These are phyloP conservation scores for Semotilus atromaculatus DNA, from an alignment of 2,797 vertebrate genomes.

Conservation along the genomic window DNA sequence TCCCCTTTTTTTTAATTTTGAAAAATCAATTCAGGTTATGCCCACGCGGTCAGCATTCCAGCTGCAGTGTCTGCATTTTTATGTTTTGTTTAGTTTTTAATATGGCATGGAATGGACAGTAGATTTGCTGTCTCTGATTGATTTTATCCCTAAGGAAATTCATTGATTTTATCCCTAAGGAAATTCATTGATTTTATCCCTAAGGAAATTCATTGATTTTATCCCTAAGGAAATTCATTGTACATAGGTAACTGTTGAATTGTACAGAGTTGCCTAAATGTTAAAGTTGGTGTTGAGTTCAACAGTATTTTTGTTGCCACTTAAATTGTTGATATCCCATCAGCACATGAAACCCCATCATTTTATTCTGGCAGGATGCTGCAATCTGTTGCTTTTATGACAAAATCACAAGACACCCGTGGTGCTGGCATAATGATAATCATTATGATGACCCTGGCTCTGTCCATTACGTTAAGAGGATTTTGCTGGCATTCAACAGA, in stretches of 20 bases:
- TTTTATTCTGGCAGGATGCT: not conserved
- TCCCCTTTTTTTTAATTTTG: not conserved
- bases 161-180: not conserved
- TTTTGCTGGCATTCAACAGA: not conserved
- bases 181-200: not conserved
- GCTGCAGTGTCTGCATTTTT: constrained; percentile 22
- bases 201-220: too few species aligned
- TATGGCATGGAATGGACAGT: not conserved
- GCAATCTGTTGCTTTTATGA: constrained; percentile 25
- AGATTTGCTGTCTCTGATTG: not conserved
- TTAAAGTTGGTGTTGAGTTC: not conserved
- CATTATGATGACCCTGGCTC: constrained; percentile 11
- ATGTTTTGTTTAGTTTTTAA: constrained; percentile 11
- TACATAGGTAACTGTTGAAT: not conserved
- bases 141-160: not conserved
- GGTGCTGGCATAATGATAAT: constrained; percentile 25
- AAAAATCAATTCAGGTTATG: constrained; percentile 7
- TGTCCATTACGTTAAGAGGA: not conserved
- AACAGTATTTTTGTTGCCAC: not conserved
- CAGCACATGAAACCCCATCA: constrained; percentile 23
- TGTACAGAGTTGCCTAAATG: not conserved
- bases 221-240: not conserved
- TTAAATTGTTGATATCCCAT: constrained; percentile 8
- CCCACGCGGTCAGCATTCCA: constrained; percentile 16
- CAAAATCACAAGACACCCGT: constrained; percentile 27